Percentiles rank a stretch among this genome's conserved stretches.
Evolutionary conservation across 2,888 invertebrate species (phyloP).

Genomic region (Cyaniris semiargus): DNA sequence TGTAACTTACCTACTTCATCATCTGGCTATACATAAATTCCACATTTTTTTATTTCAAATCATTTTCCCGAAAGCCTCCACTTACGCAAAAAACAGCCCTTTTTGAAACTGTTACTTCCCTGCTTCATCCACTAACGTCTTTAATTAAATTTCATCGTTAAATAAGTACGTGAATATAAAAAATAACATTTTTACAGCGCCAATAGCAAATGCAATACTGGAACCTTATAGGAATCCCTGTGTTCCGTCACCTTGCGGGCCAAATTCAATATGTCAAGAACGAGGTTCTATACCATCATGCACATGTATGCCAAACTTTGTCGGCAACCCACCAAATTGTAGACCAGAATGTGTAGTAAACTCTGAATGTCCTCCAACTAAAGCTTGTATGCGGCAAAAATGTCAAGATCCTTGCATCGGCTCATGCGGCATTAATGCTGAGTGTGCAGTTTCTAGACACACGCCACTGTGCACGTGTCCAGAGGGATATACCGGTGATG

Average conservation of each 20-base stretch:
- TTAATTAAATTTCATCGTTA: no score
- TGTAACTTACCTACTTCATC: no score
- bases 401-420: constrained; percentile 87
- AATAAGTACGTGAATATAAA: background rate
- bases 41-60: no score
- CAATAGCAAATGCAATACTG: constrained; percentile 67
- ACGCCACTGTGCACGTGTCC: constrained; percentile 87
- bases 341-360: constrained; percentile 86
- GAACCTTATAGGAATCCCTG: constrained; percentile 79
- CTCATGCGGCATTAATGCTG: constrained; percentile 83
- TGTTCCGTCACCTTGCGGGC: constrained; percentile 84
- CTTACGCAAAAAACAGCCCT: background rate
- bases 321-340: constrained; percentile 84
- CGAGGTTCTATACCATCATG: constrained; percentile 82
- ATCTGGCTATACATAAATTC: no score
- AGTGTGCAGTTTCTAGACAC: constrained; percentile 85
- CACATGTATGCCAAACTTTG: constrained; percentile 81
- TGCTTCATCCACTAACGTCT: no score
- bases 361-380: constrained; percentile 84
- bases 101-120: background rate
- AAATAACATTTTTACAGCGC: constrained; percentile 55
- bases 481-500: constrained; percentile 84
- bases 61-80: no score
- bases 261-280: constrained; percentile 84
- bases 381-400: constrained; percentile 86